Base-by-base conservation (phyloP, 2,113 vertebrate species). In the Canis aureus region DNA sequence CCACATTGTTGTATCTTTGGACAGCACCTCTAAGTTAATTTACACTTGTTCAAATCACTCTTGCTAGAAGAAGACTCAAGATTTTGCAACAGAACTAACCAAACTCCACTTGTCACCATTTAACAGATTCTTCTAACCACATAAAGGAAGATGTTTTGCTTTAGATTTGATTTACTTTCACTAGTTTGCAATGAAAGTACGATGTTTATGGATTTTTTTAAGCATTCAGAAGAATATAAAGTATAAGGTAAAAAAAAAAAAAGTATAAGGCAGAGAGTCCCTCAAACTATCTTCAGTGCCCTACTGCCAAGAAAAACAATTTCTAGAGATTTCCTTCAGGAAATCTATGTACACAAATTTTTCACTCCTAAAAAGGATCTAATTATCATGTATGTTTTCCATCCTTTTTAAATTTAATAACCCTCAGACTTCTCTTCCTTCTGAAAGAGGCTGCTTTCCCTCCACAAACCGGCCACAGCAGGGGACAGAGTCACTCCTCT, bases 111-210 rank as follows among this genome's bases (percentile, higher is more conserved):
- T 93, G 53, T 87, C 51, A 55, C 57, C 51, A 69, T 67, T 67
- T 82, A 89, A 74, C 38, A 82, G 71, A 85, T 20, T 91, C 49
- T 89, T 64, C 67, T 88, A 94, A 79, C 29, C 73, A 66, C 84
- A 90, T 69, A 92, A 51, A 95, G 20, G 67, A 76, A 85, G 32
- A 81, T 35, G 22, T 78, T 97, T 82, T 88, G 27, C 90, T 94
- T 69, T 96, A n/a, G n/a, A 57, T 84, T 49, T 71, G 59, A 55
- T 78, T 79, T 62, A 53, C 25, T 93, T 93, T 80, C 69, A 90
- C 11, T 78, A 78, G 35, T 9, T 92, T 83, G 69, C 86, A 38
- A 92, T 83, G 82, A 89, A 89, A 93, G 62, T 62, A 79, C 27
- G 35, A 35, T 38, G 59, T 69, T 81, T 88, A 49, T 38, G 29